Evolutionary conservation across 1,140 invertebrate species (phyloP).

Genomic region (Limonius californicus): DNA sequence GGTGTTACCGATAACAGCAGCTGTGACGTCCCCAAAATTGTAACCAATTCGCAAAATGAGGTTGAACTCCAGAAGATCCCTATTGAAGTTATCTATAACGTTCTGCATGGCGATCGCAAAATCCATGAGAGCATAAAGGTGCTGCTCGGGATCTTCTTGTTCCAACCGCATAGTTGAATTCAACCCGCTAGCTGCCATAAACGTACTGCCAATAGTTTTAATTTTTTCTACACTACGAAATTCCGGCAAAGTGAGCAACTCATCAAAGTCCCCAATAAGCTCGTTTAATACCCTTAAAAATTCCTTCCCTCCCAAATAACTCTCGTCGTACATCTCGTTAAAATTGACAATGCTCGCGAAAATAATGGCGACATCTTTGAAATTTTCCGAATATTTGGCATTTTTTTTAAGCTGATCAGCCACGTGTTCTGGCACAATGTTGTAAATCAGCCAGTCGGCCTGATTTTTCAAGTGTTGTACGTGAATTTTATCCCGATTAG

Average conservation of each 20-base stretch:
- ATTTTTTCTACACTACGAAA: conserved; percentile 95
- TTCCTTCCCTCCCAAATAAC: conserved; percentile 87
- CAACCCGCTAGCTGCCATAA: conserved; percentile 95
- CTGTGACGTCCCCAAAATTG: conserved; percentile 86
- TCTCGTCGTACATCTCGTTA: conserved; percentile 94
- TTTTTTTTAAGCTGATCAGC: conserved; percentile 89
- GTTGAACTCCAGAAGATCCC: conserved; percentile 83
- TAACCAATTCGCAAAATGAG: conserved; percentile 84
- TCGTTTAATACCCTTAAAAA: conserved; percentile 93
- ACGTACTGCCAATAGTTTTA: conserved; percentile 95
- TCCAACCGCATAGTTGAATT: conserved; percentile 69
- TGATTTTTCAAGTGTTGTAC: conserved; percentile 90
- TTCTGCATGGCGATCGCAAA: conserved; percentile 85
- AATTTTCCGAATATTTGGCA: conserved; percentile 94
- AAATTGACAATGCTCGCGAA: conserved; percentile 96
- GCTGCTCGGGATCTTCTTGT: conserved; percentile 63
- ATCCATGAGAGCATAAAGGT: conserved; percentile 82
- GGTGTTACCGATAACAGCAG: conserved; percentile 93
- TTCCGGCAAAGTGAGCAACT: conserved; percentile 74
- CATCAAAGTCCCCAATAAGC: conserved; percentile 92
- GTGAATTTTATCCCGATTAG: conserved; percentile 76
- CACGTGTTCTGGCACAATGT: conserved; percentile 93
- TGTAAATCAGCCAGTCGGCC: conserved; percentile 93
- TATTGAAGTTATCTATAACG: conserved; percentile 84
- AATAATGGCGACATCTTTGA: conserved; percentile 87